Conservation (phyloP, 2,888 invertebrate genomes). For the Notocelia uddmanniana region DNA sequence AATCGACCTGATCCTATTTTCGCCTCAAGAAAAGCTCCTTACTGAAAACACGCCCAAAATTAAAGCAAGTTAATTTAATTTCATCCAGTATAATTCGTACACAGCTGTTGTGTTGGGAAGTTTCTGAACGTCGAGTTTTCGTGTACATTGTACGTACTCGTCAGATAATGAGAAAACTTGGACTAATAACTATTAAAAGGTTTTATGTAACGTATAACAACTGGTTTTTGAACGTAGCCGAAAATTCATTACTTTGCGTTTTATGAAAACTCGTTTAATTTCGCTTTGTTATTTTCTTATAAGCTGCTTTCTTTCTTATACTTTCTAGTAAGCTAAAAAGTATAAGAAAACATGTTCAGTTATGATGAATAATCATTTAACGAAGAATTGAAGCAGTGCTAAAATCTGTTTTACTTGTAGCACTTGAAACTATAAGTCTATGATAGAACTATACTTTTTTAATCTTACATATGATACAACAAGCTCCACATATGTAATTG, state of each 20-base stretch:
- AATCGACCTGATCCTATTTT: too few species aligned
- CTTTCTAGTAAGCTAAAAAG: too few species aligned
- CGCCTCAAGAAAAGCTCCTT: background rate
- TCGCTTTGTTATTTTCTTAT: background rate
- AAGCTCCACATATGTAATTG: too few species aligned
- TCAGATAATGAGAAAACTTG: conserved; percentile 44
- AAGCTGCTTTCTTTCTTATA: too few species aligned
- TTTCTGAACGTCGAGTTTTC: conserved; percentile 27
- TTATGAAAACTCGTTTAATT: conserved; percentile 24
- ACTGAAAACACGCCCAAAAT: background rate
- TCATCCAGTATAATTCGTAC: conserved; percentile 32
- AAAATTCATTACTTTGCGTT: conserved; percentile 15
- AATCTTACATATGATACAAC: too few species aligned
- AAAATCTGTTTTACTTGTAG: too few species aligned
- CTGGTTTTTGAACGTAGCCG: conserved; percentile 17
- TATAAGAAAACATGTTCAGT: background rate
- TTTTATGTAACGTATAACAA: conserved; percentile 35
- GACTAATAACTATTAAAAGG: conserved; percentile 34
- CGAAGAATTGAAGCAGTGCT: too few species aligned
- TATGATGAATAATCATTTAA: too few species aligned
- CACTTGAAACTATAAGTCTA: too few species aligned
- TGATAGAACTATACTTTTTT: too few species aligned
- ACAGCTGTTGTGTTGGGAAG: conserved; percentile 36
- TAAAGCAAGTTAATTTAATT: conserved; percentile 41
- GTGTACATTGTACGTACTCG: conserved; percentile 17